Base-by-base conservation (phyloP, 2,113 vertebrate genomes). In the Entelurus aequoreus region DNA sequence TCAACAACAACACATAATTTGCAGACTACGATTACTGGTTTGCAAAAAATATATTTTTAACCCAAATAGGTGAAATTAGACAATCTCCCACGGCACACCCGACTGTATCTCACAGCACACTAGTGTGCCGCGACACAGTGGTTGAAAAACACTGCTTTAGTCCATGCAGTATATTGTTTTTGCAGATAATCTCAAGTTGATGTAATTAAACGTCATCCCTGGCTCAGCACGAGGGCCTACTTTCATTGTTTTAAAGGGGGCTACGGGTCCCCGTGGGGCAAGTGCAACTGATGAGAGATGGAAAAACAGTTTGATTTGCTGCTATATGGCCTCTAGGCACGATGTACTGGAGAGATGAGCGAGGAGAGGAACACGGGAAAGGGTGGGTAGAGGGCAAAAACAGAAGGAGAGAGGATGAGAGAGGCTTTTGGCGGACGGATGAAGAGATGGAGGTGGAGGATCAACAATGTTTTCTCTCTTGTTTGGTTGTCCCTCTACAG, bases 221-320 rank as follows among this genome's bases (percentile, higher is more conserved):
- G 72, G 82, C 78, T 81, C 76, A 52, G 79, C 63, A 69, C 81
- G 70, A 72, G 77, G 81, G 80, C 82, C 79, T 71, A 74, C 82
- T 83, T 83, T 79, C 78, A 80, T 87, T 86, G 89, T 88, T 88
- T 84, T 89, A 86, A 86, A 46, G 84, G 86, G 87, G 89, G 87
- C 86, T 79, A 84, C 71, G 78, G 77, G 78, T 77, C 76, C 82
- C 84, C 71, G 61, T 66, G 83, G 87, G 89, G 84, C 80, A 69
- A 21, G 66, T 14, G 70, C 76, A 46, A 64, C 84, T 88, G 84
- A 88, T 90, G 86, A 89, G 89, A 82, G 87, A 89, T 84, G 83
- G 87, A 87, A 87, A 88, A 90, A 90, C 89, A 88, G 86, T 90
- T 89, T 90, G 88, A 90, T 90, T 88, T 90, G 86, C 86, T 88